These are phyloP conservation scores for Rhingia rostrata DNA, from an alignment of 2,888 invertebrate genomes.

Conservation along the genomic window DNA sequence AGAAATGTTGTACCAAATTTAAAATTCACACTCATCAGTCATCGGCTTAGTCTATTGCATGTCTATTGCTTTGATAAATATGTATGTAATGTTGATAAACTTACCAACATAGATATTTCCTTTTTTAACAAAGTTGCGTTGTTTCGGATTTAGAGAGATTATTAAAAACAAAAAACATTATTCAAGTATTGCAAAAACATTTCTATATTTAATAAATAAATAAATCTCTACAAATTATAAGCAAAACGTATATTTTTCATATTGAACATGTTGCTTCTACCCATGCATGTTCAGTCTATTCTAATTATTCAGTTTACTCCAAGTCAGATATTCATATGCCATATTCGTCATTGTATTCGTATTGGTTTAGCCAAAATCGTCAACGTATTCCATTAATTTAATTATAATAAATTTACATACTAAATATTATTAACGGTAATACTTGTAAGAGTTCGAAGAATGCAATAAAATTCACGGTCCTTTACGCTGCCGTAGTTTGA, in stretches of 20 bases:
- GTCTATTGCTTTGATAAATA: too few species aligned
- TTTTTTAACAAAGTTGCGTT: too few species aligned
- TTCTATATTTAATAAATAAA: conserved; percentile 62
- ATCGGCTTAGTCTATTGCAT: too few species aligned
- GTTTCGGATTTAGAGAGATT: too few species aligned
- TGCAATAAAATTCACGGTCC: conserved; percentile 45
- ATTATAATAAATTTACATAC: conserved; percentile 28
- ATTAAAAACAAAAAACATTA: not conserved
- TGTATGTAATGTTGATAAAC: too few species aligned
- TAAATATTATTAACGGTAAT: conserved; percentile 31
- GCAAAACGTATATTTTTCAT: conserved; percentile 22
- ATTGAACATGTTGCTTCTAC: conserved; percentile 31
- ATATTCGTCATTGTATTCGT: conserved; percentile 36
- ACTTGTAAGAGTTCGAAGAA: conserved; percentile 49
- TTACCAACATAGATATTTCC: too few species aligned
- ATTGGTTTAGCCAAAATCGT: conserved; percentile 43
- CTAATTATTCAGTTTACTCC: conserved; percentile 7
- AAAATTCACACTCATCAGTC: too few species aligned
- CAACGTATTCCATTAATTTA: conserved; percentile 39
- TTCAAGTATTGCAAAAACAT: conserved; percentile 59
- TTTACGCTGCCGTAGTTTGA: conserved; percentile 80
- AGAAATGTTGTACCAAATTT: too few species aligned
- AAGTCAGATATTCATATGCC: conserved; percentile 28
- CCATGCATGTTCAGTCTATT: conserved; percentile 35
- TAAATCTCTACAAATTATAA: conserved; percentile 65